phyloP scores from a whole-genome alignment of 2,113 vertebrate species.

The Odocoileus virginianus region DNA sequence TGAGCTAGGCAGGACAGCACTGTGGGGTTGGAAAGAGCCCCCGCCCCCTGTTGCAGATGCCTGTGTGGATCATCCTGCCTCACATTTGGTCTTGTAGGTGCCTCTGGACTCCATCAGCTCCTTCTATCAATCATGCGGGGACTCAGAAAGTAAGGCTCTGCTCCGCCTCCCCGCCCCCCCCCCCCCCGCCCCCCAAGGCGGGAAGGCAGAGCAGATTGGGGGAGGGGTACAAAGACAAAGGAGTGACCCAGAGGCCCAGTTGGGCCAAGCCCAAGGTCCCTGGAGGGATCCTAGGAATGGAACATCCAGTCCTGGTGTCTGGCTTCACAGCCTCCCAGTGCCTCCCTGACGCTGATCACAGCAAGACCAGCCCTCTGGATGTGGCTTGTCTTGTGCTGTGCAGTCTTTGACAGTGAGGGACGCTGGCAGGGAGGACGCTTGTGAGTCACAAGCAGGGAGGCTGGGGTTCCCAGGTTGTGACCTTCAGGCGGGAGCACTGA shows the following conservation, averaged over 20 bases:
- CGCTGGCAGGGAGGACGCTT: neutral
- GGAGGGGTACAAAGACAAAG: neutral
- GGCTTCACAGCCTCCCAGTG: neutral
- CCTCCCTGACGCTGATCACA: neutral
- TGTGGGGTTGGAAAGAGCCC: neutral
- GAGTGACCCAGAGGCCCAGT: neutral
- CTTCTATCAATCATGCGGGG: neutral
- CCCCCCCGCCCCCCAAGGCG: accelerated
- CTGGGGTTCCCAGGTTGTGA: neutral
- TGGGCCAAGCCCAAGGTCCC: neutral
- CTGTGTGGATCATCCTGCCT: neutral
- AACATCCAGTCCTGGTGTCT: neutral
- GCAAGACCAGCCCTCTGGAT: neutral
- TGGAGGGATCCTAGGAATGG: neutral
- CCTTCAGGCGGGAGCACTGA: neutral
- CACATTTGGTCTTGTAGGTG: neutral
- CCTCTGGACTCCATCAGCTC: neutral
- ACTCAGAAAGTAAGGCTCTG: neutral
- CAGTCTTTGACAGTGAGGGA: neutral
- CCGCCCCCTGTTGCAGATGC: neutral
- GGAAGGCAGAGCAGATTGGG: neutral
- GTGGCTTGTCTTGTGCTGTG: neutral
- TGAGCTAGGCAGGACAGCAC: neutral
- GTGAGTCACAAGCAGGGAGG: neutral
- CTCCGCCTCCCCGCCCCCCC: neutral